Percentiles rank a stretch among this genome's conserved stretches.
Evolutionary conservation across 2,113 vertebrate genomes (phyloP).

Genomic region (Gracilinanus agilis): DNA sequence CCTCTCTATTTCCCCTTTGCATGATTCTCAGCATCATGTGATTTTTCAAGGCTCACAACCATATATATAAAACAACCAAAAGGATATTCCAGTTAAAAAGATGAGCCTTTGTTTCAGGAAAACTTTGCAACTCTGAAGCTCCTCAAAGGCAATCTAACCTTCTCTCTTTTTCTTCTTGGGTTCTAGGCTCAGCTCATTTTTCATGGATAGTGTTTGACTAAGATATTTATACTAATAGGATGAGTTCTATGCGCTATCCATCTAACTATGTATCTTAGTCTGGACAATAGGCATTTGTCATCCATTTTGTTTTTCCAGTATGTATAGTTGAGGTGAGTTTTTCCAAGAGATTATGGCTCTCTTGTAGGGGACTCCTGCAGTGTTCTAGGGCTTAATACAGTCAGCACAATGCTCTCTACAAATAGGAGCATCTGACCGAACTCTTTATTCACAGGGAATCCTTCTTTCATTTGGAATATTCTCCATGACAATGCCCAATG

Average conservation of each 20-base stretch:
- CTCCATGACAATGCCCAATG: not conserved
- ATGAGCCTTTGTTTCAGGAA: not conserved
- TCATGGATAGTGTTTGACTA: not conserved
- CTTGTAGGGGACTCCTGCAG: not conserved
- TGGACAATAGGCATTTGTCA: not conserved
- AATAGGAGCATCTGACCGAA: not conserved
- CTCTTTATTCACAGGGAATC: not conserved
- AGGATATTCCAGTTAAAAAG: not conserved
- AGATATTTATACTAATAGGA: not conserved
- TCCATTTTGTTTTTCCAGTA: not conserved
- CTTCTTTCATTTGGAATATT: not conserved
- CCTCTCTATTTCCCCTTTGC: not conserved
- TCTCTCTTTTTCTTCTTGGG: not conserved
- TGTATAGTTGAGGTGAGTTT: not conserved
- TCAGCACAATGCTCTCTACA: not conserved
- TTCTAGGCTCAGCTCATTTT: not conserved
- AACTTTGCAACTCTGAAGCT: not conserved
- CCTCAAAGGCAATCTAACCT: not conserved
- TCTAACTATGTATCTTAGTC: not conserved
- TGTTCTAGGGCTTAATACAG: not conserved
- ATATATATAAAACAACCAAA: not conserved
- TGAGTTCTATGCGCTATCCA: not conserved
- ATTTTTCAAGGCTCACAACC: not conserved
- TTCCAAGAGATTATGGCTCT: not conserved
- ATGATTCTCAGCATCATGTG: not conserved